Evolutionary conservation across 2,888 invertebrate genomes (phyloP), one percentile per base, ranked within the genome.

Genomic region (Acronicta leporina): DNA sequence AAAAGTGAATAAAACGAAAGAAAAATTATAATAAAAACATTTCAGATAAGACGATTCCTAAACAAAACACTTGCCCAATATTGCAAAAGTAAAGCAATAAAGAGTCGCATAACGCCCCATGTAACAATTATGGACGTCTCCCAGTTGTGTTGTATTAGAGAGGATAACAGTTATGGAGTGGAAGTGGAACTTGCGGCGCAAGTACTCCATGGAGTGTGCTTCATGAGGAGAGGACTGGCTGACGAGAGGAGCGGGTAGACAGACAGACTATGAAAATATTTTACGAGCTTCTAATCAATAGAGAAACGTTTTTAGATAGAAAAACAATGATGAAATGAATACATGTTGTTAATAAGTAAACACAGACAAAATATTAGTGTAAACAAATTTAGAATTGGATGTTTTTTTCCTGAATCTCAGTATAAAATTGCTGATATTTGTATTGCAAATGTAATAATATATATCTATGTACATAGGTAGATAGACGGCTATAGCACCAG

Each of bases 71-170:
- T 70, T 53, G 50, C 60, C 47, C 58, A 67, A 79, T 77, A 80
- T 77, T 79, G 77, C 79, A 60, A 77, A 86, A 86, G 83, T 86
- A 83, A 80, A 74, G 77, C 75, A 77, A 84, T 80, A 84, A 80
- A 75, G 73, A 65, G 68, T 59, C 70, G 71, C 65, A 71, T 75
- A 79, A 77, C 79, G 80, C 75, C 72, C 78, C 76, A 80, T 84
- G 82, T 82, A 87, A 82, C 86, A 86, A 87, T 86, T 86, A 85
- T 79, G 73, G 68, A 82, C 69, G 71, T 57, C 71, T 73, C 81
- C 80, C 80, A 38, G 68, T 61, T 47, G 74, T 46, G 61, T 64
- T 67, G 74, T 65, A 48, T 62, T 46, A 56, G 59, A 49, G 40
- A 30, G 52, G 56, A 60, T 70, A 68, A 70, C 74, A 48, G 80